Percentiles rank a stretch among this genome's conserved stretches.
Evolutionary conservation across 2,888 invertebrate species (phyloP).

Genomic region (Thymelicus sylvestris): DNA sequence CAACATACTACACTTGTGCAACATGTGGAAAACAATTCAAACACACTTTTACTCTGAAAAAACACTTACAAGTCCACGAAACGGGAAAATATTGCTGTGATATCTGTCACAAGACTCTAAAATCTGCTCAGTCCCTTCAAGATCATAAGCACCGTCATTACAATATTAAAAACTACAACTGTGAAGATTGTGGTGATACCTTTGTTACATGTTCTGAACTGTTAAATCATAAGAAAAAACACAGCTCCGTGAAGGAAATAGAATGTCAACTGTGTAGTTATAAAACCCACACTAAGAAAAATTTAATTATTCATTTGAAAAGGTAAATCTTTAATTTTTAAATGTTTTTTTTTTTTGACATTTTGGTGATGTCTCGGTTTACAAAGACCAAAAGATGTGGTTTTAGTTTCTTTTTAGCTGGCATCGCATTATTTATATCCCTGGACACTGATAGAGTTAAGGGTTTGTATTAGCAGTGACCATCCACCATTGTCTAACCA

Average conservation of each 20-base stretch:
- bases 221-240: constrained; percentile 72
- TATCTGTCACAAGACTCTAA: constrained; percentile 72
- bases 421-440: neutral
- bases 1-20: constrained; percentile 69
- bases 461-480: too few species aligned
- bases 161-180: constrained; percentile 74
- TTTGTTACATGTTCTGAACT: constrained; percentile 78
- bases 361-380: too few species aligned
- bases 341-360: too few species aligned
- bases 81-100: constrained; percentile 63
- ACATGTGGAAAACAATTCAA: constrained; percentile 80
- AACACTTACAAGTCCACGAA: constrained; percentile 71
- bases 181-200: constrained; percentile 77
- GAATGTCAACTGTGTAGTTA: constrained; percentile 76
- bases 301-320: constrained; percentile 70
- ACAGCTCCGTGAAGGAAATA: constrained; percentile 60
- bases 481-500: too few species aligned
- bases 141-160: constrained; percentile 75
- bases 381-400: too few species aligned
- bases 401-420: too few species aligned
- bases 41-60: constrained; percentile 73
- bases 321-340: constrained; percentile 54
- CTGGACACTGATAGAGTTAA: too few species aligned
- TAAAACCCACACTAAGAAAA: constrained; percentile 71
- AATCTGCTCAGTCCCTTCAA: constrained; percentile 68